Evolutionary conservation across 2,113 vertebrate species (phyloP), one percentile per base, ranked within the genome.

Genomic region (Megaceryle maxima): DNA sequence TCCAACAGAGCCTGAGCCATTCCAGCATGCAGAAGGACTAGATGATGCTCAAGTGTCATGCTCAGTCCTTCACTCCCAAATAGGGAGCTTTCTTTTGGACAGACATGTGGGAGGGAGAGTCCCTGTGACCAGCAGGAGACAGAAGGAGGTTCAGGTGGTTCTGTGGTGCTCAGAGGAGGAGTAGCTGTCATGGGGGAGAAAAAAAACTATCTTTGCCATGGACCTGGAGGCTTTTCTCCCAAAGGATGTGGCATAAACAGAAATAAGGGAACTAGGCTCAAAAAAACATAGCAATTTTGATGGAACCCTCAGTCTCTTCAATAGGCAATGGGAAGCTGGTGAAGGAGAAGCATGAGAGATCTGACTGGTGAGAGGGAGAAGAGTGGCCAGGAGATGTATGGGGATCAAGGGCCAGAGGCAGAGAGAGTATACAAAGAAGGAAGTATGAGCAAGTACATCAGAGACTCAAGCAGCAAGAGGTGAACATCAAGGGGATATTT

Each of bases 31-130:
- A 3, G 39, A 89, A 82, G 4, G 8, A 16, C 26, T 37, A 48
- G 50, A 41, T 18, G 62, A n/a, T 35, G 17, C 17, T 74, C 0
- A 0, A 25, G 24, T 19, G 17, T n/a, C n/a, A 31, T 4, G 0
- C 50, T 89, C 29, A 11, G 63, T 53, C n/a, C n/a, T 33, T 90
- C 43, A 24, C 0, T 0, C 6, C 46, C 29, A 41, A 62, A 9
- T 22, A 53, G 4, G 9, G 21, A 39, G 5, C 12, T 75, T 53
- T 22, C 16, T 68, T 87, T 87, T 72, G 66, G 43, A 33, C 21
- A 75, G 37, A 70, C 11, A 16, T 67, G 41, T 37, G 10, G 39
- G 24, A 64, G 11, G 24, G 3, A 73, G 20, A 43, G 35, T 11
- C 2, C 3, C 3, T 37, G 48, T 29, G 57, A 55, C n/a, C 26